Evolutionary conservation across 2,888 invertebrate species (phyloP).

Genomic region (Andrena fulva): DNA sequence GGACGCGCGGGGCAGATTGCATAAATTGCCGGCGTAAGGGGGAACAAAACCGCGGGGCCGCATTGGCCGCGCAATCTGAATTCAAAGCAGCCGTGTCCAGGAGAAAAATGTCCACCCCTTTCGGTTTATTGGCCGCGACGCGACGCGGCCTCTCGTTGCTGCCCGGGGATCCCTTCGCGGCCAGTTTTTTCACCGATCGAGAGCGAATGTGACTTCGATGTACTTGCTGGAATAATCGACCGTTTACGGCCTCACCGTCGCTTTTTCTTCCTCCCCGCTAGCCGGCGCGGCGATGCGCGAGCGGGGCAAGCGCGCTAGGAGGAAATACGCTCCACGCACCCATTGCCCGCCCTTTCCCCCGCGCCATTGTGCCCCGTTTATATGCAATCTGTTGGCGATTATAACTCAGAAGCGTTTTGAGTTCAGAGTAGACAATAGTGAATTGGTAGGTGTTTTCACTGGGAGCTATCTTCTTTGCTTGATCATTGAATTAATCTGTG

Average conservation of each 20-base stretch:
- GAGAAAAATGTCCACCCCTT: conserved; percentile 68
- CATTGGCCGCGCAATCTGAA: conserved; percentile 80
- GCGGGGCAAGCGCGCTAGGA: background rate
- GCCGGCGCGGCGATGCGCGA: background rate
- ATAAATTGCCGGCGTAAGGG: conserved; percentile 79
- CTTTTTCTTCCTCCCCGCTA: background rate
- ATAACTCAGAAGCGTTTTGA: no score
- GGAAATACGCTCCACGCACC: background rate
- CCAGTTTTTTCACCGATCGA: conserved; percentile 48
- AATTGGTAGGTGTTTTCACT: no score
- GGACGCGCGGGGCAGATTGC: conserved; percentile 79
- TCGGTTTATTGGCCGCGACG: conserved; percentile 65
- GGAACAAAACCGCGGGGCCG: conserved; percentile 79
- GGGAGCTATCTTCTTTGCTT: no score
- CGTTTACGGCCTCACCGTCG: conserved; percentile 16
- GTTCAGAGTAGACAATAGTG: no score
- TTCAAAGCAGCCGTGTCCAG: conserved; percentile 79
- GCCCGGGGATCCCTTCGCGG: conserved; percentile 32
- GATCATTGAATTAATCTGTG: no score
- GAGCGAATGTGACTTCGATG: conserved; percentile 29
- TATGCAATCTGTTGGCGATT: no score
- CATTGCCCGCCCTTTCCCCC: background rate
- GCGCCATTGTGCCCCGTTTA: background rate
- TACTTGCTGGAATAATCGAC: conserved; percentile 44
- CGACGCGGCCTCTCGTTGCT: conserved; percentile 29